Evolutionary conservation across 53 echinoderm and acorn worm species (phyloP).

Genomic region (Patiria pectinifera): DNA sequence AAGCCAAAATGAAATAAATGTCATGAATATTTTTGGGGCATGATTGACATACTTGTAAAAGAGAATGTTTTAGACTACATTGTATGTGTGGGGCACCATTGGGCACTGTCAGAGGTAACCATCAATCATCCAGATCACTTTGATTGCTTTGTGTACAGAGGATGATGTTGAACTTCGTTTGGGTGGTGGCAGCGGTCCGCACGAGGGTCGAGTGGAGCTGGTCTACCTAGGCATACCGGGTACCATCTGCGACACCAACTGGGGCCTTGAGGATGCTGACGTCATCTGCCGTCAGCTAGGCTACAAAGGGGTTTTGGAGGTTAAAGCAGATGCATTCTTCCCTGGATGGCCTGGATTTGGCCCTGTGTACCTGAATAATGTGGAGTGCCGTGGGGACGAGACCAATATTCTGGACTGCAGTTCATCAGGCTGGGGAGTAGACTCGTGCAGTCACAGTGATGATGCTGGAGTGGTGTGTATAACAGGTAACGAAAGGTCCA

Average conservation of each 20-base stretch:
- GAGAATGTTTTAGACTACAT: no score
- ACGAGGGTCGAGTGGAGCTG: not conserved
- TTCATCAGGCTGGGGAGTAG: not conserved
- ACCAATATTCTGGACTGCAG: not conserved
- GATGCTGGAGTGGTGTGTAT: not conserved
- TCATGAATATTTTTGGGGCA: no score
- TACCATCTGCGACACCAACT: constrained; percentile 33
- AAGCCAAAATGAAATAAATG: no score
- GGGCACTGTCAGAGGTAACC: no score
- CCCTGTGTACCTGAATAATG: not conserved
- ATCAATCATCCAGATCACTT: no score
- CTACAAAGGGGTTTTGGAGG: not conserved
- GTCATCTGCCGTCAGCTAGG: constrained; percentile 41
- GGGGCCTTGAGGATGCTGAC: constrained; percentile 38
- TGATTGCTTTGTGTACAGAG: no score
- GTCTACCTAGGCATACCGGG: constrained; percentile 1
- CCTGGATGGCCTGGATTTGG: not conserved
- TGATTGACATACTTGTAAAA: no score
- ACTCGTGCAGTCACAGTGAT: not conserved
- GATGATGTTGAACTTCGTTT: no score
- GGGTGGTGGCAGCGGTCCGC: no score
- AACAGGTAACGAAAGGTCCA: not conserved
- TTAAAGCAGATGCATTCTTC: not conserved
- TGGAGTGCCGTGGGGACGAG: not conserved
- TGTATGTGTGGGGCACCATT: no score